Evolutionary conservation across 2,797 vertebrate genomes (phyloP).

Genomic region (Eupleurogrammus muticus): DNA sequence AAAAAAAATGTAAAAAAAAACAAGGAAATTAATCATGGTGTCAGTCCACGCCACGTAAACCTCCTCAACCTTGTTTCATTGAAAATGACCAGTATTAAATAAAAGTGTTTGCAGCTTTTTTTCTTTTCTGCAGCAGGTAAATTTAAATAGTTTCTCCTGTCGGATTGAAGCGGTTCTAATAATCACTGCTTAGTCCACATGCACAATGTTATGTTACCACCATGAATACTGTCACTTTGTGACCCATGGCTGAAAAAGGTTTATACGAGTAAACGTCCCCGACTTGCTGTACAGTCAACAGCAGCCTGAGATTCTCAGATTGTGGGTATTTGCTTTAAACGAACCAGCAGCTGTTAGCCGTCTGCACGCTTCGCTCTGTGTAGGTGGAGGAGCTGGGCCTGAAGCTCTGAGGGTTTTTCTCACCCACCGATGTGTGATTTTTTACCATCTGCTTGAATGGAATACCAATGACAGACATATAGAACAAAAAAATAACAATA

Average conservation of each 20-base stretch:
- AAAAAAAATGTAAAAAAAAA: not conserved
- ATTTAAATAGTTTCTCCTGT: conserved; percentile 16
- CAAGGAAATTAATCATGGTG: conserved; percentile 1
- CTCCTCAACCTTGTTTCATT: not conserved
- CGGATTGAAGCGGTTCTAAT: not conserved
- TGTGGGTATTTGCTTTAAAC: conserved; percentile 11
- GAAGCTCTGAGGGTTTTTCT: conserved; percentile 25
- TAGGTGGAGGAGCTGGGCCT: conserved; percentile 35
- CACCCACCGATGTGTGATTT: conserved; percentile 11
- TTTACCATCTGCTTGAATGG: conserved; percentile 37
- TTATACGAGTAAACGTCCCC: not conserved
- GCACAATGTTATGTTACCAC: not conserved
- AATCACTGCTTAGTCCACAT: not conserved
- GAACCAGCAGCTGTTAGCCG: conserved; percentile 36
- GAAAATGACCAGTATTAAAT: not conserved
- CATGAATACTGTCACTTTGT: not conserved
- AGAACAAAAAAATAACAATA: too few species aligned
- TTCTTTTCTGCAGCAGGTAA: not conserved
- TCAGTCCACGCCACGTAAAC: conserved; percentile 2
- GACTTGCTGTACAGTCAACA: not conserved
- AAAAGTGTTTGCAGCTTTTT: not conserved
- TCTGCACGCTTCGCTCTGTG: conserved; percentile 29
- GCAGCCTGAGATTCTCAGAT: not conserved
- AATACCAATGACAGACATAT: conserved; percentile 20
- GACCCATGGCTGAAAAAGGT: too few species aligned